Conservation (phyloP, 2,797 vertebrate species). For the Eulemur mongoz region DNA sequence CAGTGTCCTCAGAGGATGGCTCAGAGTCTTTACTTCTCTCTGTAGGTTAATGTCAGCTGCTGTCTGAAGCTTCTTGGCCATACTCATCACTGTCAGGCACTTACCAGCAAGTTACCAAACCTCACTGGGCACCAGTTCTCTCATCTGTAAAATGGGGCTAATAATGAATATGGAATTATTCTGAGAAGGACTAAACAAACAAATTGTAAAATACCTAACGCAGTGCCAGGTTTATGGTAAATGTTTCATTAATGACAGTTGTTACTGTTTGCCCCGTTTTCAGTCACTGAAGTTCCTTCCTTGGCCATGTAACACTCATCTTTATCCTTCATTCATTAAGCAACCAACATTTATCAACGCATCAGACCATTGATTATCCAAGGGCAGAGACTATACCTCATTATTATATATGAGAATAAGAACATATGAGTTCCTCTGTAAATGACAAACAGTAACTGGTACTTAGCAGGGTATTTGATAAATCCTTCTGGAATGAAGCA, state of each 20-base stretch:
- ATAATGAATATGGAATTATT: neutral
- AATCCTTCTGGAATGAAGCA: neutral
- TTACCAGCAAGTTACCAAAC: neutral
- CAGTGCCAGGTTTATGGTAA: neutral
- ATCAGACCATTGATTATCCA: neutral
- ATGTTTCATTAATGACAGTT: neutral
- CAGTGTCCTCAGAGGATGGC: neutral
- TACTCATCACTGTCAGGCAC: neutral
- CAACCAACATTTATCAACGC: neutral
- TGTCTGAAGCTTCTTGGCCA: neutral
- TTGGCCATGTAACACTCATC: neutral
- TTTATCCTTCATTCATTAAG: neutral
- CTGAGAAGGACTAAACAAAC: neutral
- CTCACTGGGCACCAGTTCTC: neutral
- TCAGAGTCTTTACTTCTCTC: neutral
- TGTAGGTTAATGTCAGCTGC: neutral
- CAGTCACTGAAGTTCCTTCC: neutral
- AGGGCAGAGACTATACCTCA: neutral
- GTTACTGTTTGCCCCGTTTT: neutral
- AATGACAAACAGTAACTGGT: neutral
- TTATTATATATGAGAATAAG: neutral
- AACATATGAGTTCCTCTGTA: neutral
- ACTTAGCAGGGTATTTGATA: neutral
- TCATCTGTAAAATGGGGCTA: neutral
- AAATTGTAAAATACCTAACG: neutral